Evolutionary conservation across 2,113 vertebrate species (phyloP).

Genomic region (Pluvianellus socialis): DNA sequence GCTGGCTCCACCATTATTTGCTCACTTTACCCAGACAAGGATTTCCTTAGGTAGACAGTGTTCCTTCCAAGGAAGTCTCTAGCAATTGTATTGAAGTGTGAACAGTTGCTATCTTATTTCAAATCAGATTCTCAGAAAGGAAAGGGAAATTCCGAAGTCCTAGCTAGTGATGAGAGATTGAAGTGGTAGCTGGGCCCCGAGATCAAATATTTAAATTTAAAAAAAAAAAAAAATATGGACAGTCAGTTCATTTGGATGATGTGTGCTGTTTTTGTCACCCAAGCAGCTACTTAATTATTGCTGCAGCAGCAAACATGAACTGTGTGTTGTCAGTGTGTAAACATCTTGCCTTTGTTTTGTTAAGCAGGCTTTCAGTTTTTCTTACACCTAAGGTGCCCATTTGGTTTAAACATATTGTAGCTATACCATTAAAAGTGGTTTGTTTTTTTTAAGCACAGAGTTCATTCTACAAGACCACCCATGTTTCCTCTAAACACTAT

Average conservation of each 20-base stretch:
- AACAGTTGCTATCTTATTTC: background rate
- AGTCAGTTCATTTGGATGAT: background rate
- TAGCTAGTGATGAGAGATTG: background rate
- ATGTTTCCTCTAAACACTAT: background rate
- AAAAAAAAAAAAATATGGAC: background rate
- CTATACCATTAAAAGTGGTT: background rate
- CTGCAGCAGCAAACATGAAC: background rate
- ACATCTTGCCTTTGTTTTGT: background rate
- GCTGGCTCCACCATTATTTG: background rate
- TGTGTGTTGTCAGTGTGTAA: background rate
- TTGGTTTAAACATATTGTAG: background rate
- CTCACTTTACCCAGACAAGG: background rate
- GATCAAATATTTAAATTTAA: background rate
- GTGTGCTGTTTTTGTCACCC: background rate
- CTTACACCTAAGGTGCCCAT: background rate
- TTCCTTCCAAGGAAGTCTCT: background rate
- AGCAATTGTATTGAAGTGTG: background rate
- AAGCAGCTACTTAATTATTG: background rate
- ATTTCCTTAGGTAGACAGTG: background rate
- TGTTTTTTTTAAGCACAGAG: background rate
- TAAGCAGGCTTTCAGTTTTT: background rate
- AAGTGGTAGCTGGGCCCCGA: background rate
- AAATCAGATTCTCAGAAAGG: background rate
- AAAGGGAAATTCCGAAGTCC: background rate
- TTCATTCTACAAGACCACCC: background rate